phyloP scores from a whole-genome alignment of 2,888 invertebrate genomes.

The Neoascia interrupta region DNA sequence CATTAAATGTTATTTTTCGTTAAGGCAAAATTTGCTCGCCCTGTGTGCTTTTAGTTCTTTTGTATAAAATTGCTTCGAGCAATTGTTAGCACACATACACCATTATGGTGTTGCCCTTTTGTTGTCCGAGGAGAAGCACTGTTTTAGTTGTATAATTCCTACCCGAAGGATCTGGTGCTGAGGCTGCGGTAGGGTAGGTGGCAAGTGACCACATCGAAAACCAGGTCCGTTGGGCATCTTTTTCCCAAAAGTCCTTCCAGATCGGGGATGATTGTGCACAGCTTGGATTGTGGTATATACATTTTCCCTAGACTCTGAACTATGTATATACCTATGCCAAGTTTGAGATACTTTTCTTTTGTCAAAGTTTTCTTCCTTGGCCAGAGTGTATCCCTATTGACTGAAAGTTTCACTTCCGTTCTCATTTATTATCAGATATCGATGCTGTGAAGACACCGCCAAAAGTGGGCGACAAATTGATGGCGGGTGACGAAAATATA shows the following conservation, averaged over 20 bases:
- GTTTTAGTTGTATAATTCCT: no score
- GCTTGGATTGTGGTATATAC: constrained; percentile 35
- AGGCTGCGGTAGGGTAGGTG: constrained; percentile 17
- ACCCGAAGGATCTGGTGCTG: not conserved
- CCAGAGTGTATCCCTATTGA: constrained; percentile 34
- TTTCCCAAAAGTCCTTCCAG: constrained; percentile 19
- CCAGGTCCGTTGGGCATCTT: constrained; percentile 28
- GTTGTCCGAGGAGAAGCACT: no score
- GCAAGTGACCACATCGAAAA: constrained; percentile 56
- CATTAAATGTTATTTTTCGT: constrained; percentile 41
- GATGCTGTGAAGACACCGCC: constrained; percentile 19
- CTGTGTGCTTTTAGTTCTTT: constrained; percentile 15
- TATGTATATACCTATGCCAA: constrained; percentile 11
- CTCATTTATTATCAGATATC: constrained; percentile 56
- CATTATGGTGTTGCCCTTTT: no score
- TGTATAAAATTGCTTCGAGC: constrained; percentile 24
- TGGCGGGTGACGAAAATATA: constrained; percentile 25
- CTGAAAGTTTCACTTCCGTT: constrained; percentile 57
- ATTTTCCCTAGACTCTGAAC: not conserved
- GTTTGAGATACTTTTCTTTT: constrained; percentile 53
- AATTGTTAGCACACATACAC: constrained; percentile 22
- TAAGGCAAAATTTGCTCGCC: constrained; percentile 28
- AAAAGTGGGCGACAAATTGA: constrained; percentile 17
- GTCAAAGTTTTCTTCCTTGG: constrained; percentile 6
- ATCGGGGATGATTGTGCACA: constrained; percentile 53